These are phyloP conservation scores for Marmota monax DNA, from an alignment of 2,113 vertebrate genomes.

Conservation along the genomic window DNA sequence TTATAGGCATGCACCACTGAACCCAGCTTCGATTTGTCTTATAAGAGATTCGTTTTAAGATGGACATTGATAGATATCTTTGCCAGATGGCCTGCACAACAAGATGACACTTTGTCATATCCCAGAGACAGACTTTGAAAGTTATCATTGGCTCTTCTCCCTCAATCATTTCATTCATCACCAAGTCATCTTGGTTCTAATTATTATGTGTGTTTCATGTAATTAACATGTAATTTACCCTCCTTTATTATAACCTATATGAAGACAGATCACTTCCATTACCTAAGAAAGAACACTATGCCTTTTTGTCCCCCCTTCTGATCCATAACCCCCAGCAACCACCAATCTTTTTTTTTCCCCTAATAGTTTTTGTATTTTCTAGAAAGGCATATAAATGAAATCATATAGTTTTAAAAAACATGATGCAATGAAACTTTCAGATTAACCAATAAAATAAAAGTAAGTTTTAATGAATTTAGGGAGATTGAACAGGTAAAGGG, in stretches of 20 bases:
- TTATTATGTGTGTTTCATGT: too few relatives aligned
- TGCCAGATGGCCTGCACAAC: too few relatives aligned
- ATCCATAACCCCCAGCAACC: background rate
- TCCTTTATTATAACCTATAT: background rate
- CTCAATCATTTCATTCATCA: too few relatives aligned
- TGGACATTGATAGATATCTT: too few relatives aligned
- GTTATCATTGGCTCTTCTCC: too few relatives aligned
- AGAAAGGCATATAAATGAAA: background rate
- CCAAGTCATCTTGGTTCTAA: too few relatives aligned
- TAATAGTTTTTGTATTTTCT: constrained; percentile 23
- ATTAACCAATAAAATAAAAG: background rate
- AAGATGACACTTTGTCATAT: too few relatives aligned
- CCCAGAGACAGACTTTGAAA: too few relatives aligned
- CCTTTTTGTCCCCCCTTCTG: background rate
- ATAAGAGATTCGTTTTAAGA: too few relatives aligned
- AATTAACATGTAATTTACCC: background rate
- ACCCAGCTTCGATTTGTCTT: too few relatives aligned
- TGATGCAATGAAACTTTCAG: background rate
- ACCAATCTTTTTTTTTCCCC: background rate
- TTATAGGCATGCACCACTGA: too few relatives aligned
- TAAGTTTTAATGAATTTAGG: constrained; percentile 24
- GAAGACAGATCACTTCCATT: background rate
- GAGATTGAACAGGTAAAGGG: background rate
- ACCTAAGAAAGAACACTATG: background rate
- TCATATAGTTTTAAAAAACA: background rate